Evolutionary conservation across 2,113 vertebrate species (phyloP), one percentile per base, ranked within the genome.

Genomic region (Chaetodon trifascialis): DNA sequence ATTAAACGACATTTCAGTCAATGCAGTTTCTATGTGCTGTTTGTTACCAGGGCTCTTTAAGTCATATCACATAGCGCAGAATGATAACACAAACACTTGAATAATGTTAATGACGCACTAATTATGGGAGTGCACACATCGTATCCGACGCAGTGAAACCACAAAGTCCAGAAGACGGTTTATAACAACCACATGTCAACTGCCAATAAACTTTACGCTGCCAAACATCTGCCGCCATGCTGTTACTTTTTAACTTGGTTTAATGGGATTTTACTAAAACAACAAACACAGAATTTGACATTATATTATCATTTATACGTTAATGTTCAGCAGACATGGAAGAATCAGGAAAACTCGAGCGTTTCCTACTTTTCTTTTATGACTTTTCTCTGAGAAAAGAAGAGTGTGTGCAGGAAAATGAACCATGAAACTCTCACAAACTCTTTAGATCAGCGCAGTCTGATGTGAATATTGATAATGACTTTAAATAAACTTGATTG

Each of bases 241-340:
- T 44, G 82, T 94, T 90, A 92, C 88, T 86, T 83, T 92, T 94
- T 92, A 94, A 94, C 91, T 54, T 2, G 9, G 1, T 81, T 88
- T 86, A 75, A 78, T 12, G 8, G 11, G 36, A 51, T 9, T 73
- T 84, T 84, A 68, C 55, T 82, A 81, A 93, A 30, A 81, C 60
- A 34, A 52, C 79, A 72, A 86, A 84, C 30, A 1, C 38, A 40
- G 46, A 19, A 75, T 60, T 30, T 80, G 2, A 46, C 38, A 84
- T 78, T 2, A 68, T 58, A 71, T 68, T 60, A 23, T 62, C 8
- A 58, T 72, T 69, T 73, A n/a, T 10, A 11, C 7, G 4, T 66
- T 52, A 21, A 42, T 67, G n/a, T 23, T 72, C 23, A 23, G 51
- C 23, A 54, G 25, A 49, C 1, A 12, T 15, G 9, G 12, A 23